Percentiles rank a stretch among this genome's conserved stretches.
These are phyloP conservation scores for Aproaerema taeniolella DNA, from an alignment of 2,888 invertebrate species.

Conservation along the genomic window DNA sequence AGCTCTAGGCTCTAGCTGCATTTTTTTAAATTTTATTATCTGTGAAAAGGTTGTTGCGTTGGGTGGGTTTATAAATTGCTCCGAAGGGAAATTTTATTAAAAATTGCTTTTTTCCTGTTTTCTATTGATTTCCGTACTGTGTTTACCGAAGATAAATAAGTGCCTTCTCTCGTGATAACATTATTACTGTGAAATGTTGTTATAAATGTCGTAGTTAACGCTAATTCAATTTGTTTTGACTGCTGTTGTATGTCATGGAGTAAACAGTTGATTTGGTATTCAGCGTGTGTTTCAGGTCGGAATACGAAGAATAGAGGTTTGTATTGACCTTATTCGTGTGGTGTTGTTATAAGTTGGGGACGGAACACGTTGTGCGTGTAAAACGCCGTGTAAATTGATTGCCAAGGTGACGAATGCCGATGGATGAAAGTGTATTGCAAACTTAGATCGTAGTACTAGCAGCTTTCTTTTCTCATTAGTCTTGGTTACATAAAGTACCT, in stretches of 20 bases:
- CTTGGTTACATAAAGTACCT: slow-evolving; percentile 21
- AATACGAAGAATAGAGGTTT: slow-evolving; percentile 26
- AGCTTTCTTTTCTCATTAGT: slow-evolving; percentile 30
- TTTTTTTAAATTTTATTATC: no score
- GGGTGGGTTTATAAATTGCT: slow-evolving; percentile 5
- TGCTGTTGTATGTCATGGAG: slow-evolving; percentile 45
- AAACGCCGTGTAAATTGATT: slow-evolving; percentile 9
- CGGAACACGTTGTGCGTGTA: background rate
- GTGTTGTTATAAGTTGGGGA: slow-evolving; percentile 27
- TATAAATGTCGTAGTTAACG: slow-evolving; percentile 20
- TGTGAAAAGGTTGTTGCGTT: slow-evolving; percentile 14
- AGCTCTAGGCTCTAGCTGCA: no score
- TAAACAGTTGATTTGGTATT: slow-evolving; percentile 52
- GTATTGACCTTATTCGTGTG: slow-evolving; percentile 33
- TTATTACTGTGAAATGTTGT: background rate
- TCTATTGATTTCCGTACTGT: background rate
- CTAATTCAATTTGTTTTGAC: slow-evolving; percentile 50
- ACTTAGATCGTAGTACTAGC: slow-evolving; percentile 26
- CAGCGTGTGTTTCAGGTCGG: slow-evolving; percentile 45
- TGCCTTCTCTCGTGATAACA: background rate
- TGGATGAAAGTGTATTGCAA: slow-evolving; percentile 27
- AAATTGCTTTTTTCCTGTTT: slow-evolving; percentile 7
- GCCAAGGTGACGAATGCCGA: background rate
- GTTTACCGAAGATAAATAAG: background rate
- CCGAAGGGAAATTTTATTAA: slow-evolving; percentile 8